Evolutionary conservation across 2,797 vertebrate species (phyloP).

Genomic region (Furcifer pardalis): DNA sequence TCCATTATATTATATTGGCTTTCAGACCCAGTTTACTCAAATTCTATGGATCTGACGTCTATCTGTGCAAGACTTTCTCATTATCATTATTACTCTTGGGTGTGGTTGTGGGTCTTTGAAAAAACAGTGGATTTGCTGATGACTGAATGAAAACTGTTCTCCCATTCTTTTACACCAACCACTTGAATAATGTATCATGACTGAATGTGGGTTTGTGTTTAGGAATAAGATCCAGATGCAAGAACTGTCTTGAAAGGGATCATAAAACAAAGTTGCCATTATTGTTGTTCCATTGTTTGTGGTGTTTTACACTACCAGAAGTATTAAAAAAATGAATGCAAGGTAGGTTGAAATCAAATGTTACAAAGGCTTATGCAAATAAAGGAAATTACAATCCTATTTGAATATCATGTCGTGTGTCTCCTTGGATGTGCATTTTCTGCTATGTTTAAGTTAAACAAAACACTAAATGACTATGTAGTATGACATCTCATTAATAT

Average conservation of each 20-base stretch:
- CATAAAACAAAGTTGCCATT: slow-evolving; percentile 23
- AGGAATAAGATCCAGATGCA: not conserved
- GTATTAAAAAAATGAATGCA: slow-evolving; percentile 58
- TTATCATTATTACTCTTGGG: not conserved
- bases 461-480: slow-evolving; percentile 83
- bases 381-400: slow-evolving; percentile 76
- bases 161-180: not conserved
- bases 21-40: no score
- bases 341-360: slow-evolving; percentile 76
- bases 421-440: slow-evolving; percentile 82
- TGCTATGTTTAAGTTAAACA: slow-evolving; percentile 87
- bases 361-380: slow-evolving; percentile 78
- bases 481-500: slow-evolving; percentile 86
- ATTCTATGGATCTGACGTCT: no score
- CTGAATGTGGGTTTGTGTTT: not conserved
- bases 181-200: not conserved
- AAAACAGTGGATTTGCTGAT: not conserved
- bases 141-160: not conserved
- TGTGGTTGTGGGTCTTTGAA: not conserved
- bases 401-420: slow-evolving; percentile 78
- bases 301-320: slow-evolving; percentile 33
- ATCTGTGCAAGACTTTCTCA: no score
- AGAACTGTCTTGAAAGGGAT: not conserved
- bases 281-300: slow-evolving; percentile 35
- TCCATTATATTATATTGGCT: no score